Conservation (phyloP, 2,888 invertebrate genomes). For the Ennomos quercinarius region DNA sequence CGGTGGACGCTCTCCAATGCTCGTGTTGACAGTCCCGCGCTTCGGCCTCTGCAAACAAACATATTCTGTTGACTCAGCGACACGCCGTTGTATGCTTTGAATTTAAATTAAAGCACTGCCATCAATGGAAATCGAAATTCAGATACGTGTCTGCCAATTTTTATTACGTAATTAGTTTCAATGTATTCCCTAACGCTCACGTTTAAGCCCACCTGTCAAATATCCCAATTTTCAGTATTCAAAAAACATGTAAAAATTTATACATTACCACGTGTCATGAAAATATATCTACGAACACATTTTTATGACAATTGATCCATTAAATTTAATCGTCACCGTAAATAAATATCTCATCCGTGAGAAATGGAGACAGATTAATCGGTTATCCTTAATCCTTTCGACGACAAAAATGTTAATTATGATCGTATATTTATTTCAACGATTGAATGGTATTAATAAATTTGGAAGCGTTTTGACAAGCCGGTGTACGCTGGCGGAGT, state of each 20-base stretch:
- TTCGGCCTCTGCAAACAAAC: slow-evolving; percentile 69
- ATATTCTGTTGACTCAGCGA: slow-evolving; percentile 74
- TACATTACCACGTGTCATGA: slow-evolving; percentile 26
- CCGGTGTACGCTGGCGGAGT: slow-evolving; percentile 58
- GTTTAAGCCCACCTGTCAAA: slow-evolving; percentile 13
- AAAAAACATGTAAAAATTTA: slow-evolving; percentile 15
- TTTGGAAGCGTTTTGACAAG: slow-evolving; percentile 67
- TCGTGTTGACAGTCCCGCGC: slow-evolving; percentile 65
- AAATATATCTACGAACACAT: slow-evolving; percentile 31
- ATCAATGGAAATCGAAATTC: slow-evolving; percentile 65
- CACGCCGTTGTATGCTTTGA: slow-evolving; percentile 74
- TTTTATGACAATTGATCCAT: slow-evolving; percentile 42
- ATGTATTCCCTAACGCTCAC: slow-evolving; percentile 18
- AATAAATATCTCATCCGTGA: slow-evolving; percentile 47
- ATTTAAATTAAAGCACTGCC: slow-evolving; percentile 70
- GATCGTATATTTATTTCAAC: slow-evolving; percentile 70
- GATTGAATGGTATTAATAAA: slow-evolving; percentile 76
- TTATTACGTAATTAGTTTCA: slow-evolving; percentile 51
- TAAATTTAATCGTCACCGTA: slow-evolving; percentile 36
- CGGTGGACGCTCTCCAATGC: slow-evolving; percentile 45
- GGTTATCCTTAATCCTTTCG: slow-evolving; percentile 67
- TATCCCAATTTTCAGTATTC: slow-evolving; percentile 4
- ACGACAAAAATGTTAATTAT: slow-evolving; percentile 78
- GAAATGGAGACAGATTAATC: slow-evolving; percentile 53
- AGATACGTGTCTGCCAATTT: slow-evolving; percentile 58